Conservation (phyloP, 2,888 invertebrate species). For the Liodrosophila aerea region DNA sequence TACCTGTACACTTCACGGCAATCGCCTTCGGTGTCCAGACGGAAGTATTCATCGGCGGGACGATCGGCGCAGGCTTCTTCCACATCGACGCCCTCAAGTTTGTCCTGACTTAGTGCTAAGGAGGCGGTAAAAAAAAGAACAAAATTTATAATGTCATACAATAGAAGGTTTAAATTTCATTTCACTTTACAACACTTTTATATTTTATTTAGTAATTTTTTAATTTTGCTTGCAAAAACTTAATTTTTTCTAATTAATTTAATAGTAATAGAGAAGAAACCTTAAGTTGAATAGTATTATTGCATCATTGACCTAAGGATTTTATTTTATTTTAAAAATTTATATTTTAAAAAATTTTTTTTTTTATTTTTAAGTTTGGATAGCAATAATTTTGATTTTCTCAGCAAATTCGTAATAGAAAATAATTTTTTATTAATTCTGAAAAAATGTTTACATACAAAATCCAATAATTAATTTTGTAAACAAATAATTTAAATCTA, state of each 20-base stretch:
- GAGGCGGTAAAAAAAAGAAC: background rate
- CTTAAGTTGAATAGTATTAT: too few relatives aligned
- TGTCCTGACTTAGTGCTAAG: constrained; percentile 84
- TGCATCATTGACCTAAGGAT: too few relatives aligned
- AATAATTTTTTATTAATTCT: too few relatives aligned
- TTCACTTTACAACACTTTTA: background rate
- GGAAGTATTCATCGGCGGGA: constrained; percentile 95
- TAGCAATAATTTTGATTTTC: too few relatives aligned
- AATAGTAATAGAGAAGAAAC: too few relatives aligned
- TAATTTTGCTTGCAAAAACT: background rate
- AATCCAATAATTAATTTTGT: too few relatives aligned
- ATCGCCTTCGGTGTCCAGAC: constrained; percentile 91
- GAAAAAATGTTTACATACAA: too few relatives aligned
- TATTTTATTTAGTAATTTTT: background rate
- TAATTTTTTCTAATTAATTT: background rate
- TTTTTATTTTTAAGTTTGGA: too few relatives aligned
- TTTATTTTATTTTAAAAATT: too few relatives aligned
- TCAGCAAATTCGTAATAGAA: too few relatives aligned
- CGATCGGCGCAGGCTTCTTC: constrained; percentile 94
- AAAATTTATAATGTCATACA: background rate
- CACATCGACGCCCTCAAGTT: constrained; percentile 85
- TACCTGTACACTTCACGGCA: constrained; percentile 97
- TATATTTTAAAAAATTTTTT: too few relatives aligned
- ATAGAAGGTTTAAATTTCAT: background rate
- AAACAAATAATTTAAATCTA: too few relatives aligned